These are phyloP conservation scores for Amphiura filiformis DNA, from an alignment of 35 echinoderm and acorn worm species.

Conservation along the genomic window DNA sequence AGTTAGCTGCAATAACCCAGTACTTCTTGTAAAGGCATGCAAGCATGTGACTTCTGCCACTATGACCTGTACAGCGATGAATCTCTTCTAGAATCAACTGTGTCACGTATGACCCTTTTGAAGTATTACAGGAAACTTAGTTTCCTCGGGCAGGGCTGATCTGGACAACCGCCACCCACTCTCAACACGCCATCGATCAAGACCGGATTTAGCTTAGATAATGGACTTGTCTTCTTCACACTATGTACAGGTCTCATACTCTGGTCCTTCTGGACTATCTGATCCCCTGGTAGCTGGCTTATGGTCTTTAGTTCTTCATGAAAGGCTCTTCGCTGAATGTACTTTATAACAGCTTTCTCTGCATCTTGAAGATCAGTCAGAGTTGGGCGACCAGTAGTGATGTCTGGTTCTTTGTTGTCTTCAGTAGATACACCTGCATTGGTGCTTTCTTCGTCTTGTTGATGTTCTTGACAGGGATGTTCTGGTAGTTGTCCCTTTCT, in stretches of 20 bases:
- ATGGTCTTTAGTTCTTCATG: slow-evolving; percentile 6
- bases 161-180: slow-evolving; percentile 29
- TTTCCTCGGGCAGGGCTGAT: slow-evolving; percentile 7
- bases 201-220: slow-evolving; percentile 16
- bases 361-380: slow-evolving; percentile 8
- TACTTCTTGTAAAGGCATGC: slow-evolving; percentile 24
- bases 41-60: slow-evolving; percentile 20
- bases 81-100: slow-evolving; percentile 33
- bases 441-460: neutral
- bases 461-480: neutral
- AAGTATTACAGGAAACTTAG: slow-evolving; percentile 24
- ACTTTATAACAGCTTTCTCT: slow-evolving; percentile 12
- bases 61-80: slow-evolving; percentile 18
- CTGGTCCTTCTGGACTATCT: too few species aligned
- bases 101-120: slow-evolving; percentile 1
- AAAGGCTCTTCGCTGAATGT: slow-evolving; percentile 20
- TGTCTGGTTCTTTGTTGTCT: slow-evolving; percentile 1
- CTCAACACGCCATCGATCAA: slow-evolving; percentile 17
- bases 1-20: slow-evolving; percentile 24
- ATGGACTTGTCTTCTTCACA: slow-evolving; percentile 13
- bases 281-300: neutral
- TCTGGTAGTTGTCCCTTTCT: neutral
- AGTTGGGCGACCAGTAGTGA: slow-evolving; percentile 8
- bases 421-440: neutral
- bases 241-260: neutral